Base-by-base conservation (phyloP, 2,113 vertebrate genomes). In the Eudorcas thomsonii region DNA sequence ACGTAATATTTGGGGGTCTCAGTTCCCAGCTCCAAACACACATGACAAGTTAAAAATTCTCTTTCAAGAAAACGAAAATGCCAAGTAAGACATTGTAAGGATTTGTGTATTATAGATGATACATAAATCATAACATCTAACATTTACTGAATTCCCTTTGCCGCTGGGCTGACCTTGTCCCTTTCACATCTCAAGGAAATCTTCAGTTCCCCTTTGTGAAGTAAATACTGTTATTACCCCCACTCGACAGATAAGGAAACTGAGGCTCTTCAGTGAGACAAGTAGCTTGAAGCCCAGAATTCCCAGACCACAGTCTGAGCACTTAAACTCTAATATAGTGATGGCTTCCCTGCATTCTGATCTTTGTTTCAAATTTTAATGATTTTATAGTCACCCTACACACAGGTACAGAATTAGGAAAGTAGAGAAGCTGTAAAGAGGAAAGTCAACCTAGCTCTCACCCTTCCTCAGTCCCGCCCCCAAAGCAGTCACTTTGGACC, bases 211-310 rank as follows among this genome's bases (percentile, higher is more conserved):
- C 2, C 71, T 36, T 50, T 15, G 2, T 2, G 33, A 80, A 62
- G 84, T 30, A 21, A 91, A 48, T 33, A 2, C 43, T 30, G 0
- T 45, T 7, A 0, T 26, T 6, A 5, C 2, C 21, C 39, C 78
- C 80, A 71, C 57, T 48, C 7, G n/a, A 54, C 7, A 17, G 94
- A 88, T 45, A 59, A 96, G 92, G 84, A 94, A 88, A 97, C 86
- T 25, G 57, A 97, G 84, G 21, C 48, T 57, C 52, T 0, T 74
- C 67, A 74, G 0, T 0, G 77, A n/a, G 55, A 39, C 13, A 6
- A 89, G 28, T 2, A 33, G 19, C 28, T 13, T 1, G 10, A 84
- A 64, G 55, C 67, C 88, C 33, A 26, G 1, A 30, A 84, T 85
- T 67, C 90, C 17, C 82, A 11, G 9, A 19, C 50, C 89, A 54